Evolutionary conservation across 2,888 invertebrate genomes (phyloP).

Genomic region (Dasypogon diadema): DNA sequence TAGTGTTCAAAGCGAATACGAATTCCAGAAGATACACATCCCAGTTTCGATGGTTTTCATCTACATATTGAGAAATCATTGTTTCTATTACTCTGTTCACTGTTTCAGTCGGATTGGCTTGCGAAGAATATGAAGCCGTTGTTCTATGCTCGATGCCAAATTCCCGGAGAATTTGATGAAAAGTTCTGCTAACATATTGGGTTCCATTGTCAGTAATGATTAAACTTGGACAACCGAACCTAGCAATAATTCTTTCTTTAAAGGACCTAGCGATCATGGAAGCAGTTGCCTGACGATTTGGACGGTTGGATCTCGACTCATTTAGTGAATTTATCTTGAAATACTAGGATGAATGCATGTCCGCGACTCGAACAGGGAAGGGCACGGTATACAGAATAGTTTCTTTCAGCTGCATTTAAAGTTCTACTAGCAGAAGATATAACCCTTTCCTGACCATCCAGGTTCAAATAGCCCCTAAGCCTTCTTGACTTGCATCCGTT

Average conservation of each 20-base stretch:
- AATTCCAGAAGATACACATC: too few species aligned
- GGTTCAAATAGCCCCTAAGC: background rate
- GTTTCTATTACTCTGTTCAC: background rate
- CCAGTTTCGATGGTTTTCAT: too few species aligned
- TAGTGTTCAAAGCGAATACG: too few species aligned
- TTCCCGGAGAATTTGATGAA: background rate
- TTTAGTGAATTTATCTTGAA: background rate
- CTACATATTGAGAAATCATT: background rate
- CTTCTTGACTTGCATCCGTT: background rate
- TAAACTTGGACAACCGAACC: background rate
- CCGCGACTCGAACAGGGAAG: background rate
- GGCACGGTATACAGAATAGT: background rate
- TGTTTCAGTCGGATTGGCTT: background rate
- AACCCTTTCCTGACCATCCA: slow-evolving; percentile 50
- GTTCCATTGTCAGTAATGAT: background rate
- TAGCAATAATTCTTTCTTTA: background rate
- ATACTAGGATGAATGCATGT: background rate
- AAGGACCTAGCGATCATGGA: background rate
- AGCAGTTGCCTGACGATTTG: background rate
- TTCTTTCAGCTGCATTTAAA: slow-evolving; percentile 20
- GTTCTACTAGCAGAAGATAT: slow-evolving; percentile 51
- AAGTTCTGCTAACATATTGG: background rate
- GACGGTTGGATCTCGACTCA: background rate
- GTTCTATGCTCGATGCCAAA: background rate
- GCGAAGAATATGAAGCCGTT: background rate